phyloP scores from a whole-genome alignment of 2,797 vertebrate genomes.

The Paramormyrops hopkinsi region DNA sequence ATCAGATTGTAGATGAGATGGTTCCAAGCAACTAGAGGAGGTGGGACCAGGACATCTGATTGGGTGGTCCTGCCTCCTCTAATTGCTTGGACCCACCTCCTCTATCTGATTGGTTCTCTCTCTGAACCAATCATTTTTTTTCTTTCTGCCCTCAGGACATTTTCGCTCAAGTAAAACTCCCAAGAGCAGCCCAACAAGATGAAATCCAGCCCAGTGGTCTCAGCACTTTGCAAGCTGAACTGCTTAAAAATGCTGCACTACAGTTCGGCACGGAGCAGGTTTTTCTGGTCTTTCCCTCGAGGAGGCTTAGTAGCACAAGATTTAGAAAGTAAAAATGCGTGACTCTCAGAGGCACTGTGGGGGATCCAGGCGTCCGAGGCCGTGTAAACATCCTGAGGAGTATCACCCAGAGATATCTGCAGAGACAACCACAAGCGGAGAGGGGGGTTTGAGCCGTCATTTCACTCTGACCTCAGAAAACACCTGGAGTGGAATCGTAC shows the following conservation, averaged over 20 bases:
- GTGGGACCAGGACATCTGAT: not conserved
- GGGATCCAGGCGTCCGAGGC: not conserved
- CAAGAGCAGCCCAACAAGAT: not conserved
- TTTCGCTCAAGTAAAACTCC: not conserved
- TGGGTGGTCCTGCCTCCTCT: not conserved
- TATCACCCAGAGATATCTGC: not conserved
- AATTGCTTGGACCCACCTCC: not conserved
- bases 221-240: not conserved
- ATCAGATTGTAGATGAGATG: not conserved
- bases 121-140: not conserved
- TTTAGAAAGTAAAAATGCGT: not conserved
- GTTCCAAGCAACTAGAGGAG: not conserved
- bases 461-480: not conserved
- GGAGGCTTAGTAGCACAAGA: not conserved
- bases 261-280: not conserved
- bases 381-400: not conserved
- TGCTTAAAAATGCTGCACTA: not conserved
- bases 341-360: not conserved
- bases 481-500: not conserved
- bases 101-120: not conserved
- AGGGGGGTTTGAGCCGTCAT: not conserved
- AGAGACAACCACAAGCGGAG: not conserved
- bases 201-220: not conserved
- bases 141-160: not conserved
- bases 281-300: not conserved